phyloP scores from a whole-genome alignment of 2,113 vertebrate species.

The Nipponia nippon region DNA sequence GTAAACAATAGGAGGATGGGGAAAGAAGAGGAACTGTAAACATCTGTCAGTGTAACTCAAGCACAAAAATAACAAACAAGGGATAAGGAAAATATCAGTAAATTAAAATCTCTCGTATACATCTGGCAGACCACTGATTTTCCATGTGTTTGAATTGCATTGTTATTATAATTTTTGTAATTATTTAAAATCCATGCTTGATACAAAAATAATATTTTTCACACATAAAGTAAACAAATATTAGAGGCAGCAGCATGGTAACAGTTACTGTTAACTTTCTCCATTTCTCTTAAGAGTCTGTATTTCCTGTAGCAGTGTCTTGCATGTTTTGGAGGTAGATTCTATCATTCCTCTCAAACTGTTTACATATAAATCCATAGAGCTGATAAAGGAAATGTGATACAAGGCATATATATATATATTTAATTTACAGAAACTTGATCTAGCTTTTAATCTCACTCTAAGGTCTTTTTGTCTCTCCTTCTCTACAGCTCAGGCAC shows the following conservation, averaged over 20 bases:
- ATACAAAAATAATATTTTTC: background rate
- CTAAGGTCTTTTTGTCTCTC: background rate
- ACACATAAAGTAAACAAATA: background rate
- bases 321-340: background rate
- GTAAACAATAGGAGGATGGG: background rate
- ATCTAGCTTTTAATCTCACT: background rate
- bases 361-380: background rate
- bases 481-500: background rate
- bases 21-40: background rate
- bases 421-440: background rate
- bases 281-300: background rate
- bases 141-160: background rate
- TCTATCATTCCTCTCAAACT: background rate
- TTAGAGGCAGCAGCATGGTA: background rate
- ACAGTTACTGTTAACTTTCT: background rate
- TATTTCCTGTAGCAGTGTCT: background rate
- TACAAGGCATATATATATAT: background rate
- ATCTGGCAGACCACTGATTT: background rate
- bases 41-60: background rate
- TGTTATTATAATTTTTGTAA: background rate
- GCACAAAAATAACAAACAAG: background rate
- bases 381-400: background rate
- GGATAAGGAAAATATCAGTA: background rate
- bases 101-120: background rate
- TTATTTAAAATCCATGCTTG: background rate